Percentiles rank a stretch among this genome's conserved stretches.
Evolutionary conservation across 2,797 vertebrate genomes (phyloP).

Genomic region (Chromis chromis): DNA sequence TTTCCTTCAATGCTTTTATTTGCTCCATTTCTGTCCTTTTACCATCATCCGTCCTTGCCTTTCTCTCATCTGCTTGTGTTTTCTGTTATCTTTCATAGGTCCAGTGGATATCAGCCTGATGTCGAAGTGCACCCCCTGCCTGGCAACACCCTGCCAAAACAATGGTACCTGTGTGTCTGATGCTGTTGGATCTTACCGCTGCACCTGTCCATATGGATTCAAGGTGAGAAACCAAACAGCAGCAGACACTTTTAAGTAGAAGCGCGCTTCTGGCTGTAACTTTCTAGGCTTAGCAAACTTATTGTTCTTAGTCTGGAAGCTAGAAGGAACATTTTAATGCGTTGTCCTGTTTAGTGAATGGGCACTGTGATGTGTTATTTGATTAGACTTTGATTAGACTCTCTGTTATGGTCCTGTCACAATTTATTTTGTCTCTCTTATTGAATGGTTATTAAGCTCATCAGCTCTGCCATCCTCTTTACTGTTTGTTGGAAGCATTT

Average conservation of each 20-base stretch:
- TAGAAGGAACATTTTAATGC: background rate
- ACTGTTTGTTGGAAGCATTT: background rate
- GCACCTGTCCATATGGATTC: constrained; percentile 93
- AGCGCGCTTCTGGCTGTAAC: background rate
- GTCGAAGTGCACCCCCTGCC: constrained; percentile 95
- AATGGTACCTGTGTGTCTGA: constrained; percentile 93
- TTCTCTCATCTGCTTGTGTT: background rate
- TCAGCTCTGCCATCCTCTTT: background rate
- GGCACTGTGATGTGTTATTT: background rate
- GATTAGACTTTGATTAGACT: background rate
- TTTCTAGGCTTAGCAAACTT: background rate
- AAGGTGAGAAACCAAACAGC: constrained; percentile 83
- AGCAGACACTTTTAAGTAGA: background rate
- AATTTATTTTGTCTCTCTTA: background rate
- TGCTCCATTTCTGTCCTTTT: constrained; percentile 2
- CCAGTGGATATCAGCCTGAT: constrained; percentile 88
- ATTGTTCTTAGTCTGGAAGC: background rate
- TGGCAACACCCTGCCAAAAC: constrained; percentile 92
- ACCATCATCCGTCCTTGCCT: background rate
- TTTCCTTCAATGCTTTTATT: constrained; percentile 9
- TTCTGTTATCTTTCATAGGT: constrained; percentile 80
- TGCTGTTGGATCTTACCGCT: constrained; percentile 88
- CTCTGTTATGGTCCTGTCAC: background rate
- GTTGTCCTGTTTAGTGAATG: background rate
- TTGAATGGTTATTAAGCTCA: background rate